Evolutionary conservation across 2,113 vertebrate species (phyloP), one percentile per base, ranked within the genome.

Genomic region (Nothobranchius kuhntae): DNA sequence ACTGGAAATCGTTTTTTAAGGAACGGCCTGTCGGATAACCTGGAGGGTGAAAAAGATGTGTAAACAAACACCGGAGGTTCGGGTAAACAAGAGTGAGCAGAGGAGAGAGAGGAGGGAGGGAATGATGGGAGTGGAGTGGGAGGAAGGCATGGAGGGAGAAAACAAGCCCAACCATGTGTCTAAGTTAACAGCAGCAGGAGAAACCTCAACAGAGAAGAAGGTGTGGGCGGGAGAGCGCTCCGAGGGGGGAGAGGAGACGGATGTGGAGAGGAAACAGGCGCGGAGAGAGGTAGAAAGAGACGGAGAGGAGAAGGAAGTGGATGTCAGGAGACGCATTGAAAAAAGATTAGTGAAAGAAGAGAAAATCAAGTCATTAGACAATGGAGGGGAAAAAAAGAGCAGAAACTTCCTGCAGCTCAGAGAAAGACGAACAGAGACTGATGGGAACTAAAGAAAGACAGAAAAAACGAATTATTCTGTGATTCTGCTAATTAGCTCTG

Each of bases 381-480:
- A 60, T 13, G 48, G 75, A 17, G 30, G 54, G 30, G 54, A 14
- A 65, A 4, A 30, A 40, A 9, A 52, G 46, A 4, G 55, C 13
- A 45, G 47, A 67, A 65, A 54, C 6, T 4, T 45, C 60, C 63
- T 65, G 17, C 26, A 75, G 55, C 71, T 73, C 13, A 0, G 61
- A 50, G 53, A 50, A n/a, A 54, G 44, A 63, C 21, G 68, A 2
- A 40, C 65, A 75, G 46, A 68, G 54, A 71, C 57, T 63, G 80
- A 71, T 60, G 78, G 73, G 84, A 84, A 87, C 89, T 85, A 88
- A 85, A 87, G 72, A 73, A 91, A 85, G 79, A 87, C 85, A 87
- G 80, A 80, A 73, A 88, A 89, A 91, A 89, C 86, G 83, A 88
- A 92, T 90, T 89, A 89, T 87, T 87, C 83, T 90, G 81, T 89